Evolutionary conservation across 2,113 vertebrate species (phyloP), one percentile per base, ranked within the genome.

Genomic region (Rhynchomys soricoides): DNA sequence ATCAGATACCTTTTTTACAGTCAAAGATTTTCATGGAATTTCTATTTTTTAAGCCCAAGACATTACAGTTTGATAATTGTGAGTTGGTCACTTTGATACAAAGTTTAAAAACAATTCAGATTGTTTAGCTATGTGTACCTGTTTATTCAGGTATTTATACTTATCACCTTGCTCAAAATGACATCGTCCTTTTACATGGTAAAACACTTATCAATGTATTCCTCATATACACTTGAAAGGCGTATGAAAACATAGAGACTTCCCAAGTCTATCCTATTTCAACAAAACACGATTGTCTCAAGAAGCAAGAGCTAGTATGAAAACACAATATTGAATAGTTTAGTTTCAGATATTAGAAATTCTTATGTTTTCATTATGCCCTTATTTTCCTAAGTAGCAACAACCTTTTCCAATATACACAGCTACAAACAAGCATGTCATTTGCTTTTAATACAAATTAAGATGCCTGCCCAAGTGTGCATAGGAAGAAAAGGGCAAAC

Each of bases 11-110:
- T 91, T 79, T 95, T 57, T 45, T 59, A 64, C 26, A 93, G 48
- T 43, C 59, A 89, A 90, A 64, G 66, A 55, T 82, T 81, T 89
- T 88, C 40, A 75, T 50, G 82, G 40, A 93, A 77, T 75, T 77
- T 40, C 62, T 64, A 37, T 17, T 52, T 15, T 16, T 2, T 10
- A 29, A 22, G 17, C 6, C 19, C 64, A 82, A 55, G 50, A 74
- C 45, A 59, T 29, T 50, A 81, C 10, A 95, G 7, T 40, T 89
- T 50, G 50, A 8, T 52, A 94, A 86, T 82, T 89, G 68, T 82
- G 52, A 82, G 91, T 34, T 31, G 40, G 43, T 62, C 10, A 79
- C 50, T 90, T 48, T 79, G 79, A 74, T 57, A 89, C 73, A 90
- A 90, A 87, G 45, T 75, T 82, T 82, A 75, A 81, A 88, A 43